Evolutionary conservation across 2,113 vertebrate species (phyloP), one percentile per base, ranked within the genome.

Genomic region (Coptodon rendalli): DNA sequence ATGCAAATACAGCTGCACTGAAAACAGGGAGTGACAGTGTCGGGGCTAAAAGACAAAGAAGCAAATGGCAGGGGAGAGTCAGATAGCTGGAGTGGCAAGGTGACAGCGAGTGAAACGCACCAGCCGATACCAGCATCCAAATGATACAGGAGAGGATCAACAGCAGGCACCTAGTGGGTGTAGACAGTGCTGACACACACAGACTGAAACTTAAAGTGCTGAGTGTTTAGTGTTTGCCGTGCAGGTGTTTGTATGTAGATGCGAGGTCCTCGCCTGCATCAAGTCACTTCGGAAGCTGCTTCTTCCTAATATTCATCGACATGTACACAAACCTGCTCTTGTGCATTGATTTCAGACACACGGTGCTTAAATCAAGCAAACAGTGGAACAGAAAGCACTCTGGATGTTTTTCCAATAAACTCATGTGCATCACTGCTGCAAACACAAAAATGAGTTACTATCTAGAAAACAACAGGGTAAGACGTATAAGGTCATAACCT

Each of bases 121-220:
- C 29, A 50, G 90, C 86, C n/a, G 29, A 90, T 88, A 84, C 80
- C 92, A 84, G 84, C 86, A 82, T 34, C 57, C 14, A 17, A 24
- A 84, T 31, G 81, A 87, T 83, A 59, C 29, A 4, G 17, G 31
- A 59, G 40, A 19, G 86, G 45, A 56, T 78, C 80, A 38, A 17
- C 80, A 79, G 11, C 78, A 48, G 31, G 52, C 52, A 48, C 63
- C 48, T 27, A 6, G 48, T 36, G 73, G 45, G 57, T n/a, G 52
- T 29, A 57, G 27, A 34, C n/a, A 38, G 27, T 36, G 56, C 87
- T 80, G 86, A 86, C 81, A 6, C 57, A 31, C 22, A 7, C 12
- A 68, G 19, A 29, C 80, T 50, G 53, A 63, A 78, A 63, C 9
- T 27, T 36, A 8, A 61, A 76, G 40, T 22, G 43, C 83, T 17